These are phyloP conservation scores for Molorchus minor DNA, from an alignment of 2,888 invertebrate genomes.

Conservation along the genomic window DNA sequence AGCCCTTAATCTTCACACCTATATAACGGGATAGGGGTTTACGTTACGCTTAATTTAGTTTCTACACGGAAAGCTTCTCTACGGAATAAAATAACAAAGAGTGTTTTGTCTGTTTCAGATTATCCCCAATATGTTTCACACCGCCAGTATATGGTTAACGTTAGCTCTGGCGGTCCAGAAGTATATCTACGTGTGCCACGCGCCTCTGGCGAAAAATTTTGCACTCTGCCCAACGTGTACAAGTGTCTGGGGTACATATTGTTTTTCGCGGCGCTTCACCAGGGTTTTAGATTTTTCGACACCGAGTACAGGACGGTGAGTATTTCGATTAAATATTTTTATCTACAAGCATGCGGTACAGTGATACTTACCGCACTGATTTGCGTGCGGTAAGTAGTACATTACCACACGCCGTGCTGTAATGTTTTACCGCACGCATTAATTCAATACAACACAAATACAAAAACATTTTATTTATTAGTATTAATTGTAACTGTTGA, in stretches of 20 bases:
- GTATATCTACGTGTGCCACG: slow-evolving; percentile 95
- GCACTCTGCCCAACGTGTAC: slow-evolving; percentile 77
- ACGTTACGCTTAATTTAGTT: slow-evolving; percentile 7
- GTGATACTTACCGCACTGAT: too few species aligned
- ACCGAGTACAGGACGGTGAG: slow-evolving; percentile 64
- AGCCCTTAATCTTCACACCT: background rate
- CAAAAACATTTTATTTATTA: too few species aligned
- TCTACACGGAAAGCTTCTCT: background rate
- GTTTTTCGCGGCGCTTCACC: slow-evolving; percentile 81
- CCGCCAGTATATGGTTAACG: slow-evolving; percentile 93
- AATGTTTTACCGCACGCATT: too few species aligned
- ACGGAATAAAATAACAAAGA: background rate
- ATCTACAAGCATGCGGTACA: too few species aligned
- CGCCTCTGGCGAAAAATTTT: slow-evolving; percentile 85
- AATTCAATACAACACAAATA: too few species aligned
- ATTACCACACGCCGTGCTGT: too few species aligned
- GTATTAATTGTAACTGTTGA: too few species aligned
- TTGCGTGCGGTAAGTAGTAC: too few species aligned
- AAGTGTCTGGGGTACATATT: slow-evolving; percentile 83
- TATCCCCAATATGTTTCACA: slow-evolving; percentile 90
- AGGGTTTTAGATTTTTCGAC: slow-evolving; percentile 85
- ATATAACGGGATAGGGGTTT: too few species aligned
- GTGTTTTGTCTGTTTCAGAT: slow-evolving; percentile 61
- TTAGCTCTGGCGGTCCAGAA: slow-evolving; percentile 90
- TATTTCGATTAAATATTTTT: too few species aligned